Conservation (phyloP, 2,113 vertebrate species). For the Onychorhynchus coronatus region DNA sequence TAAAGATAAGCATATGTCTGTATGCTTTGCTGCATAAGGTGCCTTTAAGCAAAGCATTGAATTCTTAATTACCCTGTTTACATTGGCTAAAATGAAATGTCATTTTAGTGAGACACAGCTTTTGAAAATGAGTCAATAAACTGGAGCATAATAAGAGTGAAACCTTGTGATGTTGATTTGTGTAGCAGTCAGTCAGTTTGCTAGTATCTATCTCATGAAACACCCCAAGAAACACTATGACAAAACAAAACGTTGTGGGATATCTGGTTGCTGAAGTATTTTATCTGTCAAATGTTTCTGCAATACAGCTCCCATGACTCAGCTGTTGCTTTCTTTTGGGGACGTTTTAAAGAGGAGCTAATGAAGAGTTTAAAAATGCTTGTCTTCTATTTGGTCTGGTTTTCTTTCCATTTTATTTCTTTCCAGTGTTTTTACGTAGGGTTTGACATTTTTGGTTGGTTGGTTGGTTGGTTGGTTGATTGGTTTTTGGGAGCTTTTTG, state of each 20-base stretch:
- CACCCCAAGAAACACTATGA: not conserved
- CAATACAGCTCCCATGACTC: not conserved
- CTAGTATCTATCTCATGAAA: not conserved
- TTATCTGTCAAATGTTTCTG: not conserved
- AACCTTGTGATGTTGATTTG: not conserved
- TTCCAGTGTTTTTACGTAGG: not conserved
- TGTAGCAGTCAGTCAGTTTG: not conserved
- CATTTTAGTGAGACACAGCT: not conserved
- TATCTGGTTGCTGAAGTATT: not conserved
- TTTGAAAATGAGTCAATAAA: not conserved
- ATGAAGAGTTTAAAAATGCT: not conserved
- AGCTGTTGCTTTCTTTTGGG: not conserved
- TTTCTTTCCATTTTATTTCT: not conserved
- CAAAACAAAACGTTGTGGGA: not conserved
- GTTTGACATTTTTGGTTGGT: not conserved
- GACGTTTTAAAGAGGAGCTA: not conserved
- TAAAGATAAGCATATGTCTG: not conserved
- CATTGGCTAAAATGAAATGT: not conserved
- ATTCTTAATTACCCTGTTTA: not conserved
- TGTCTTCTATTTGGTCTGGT: not conserved
- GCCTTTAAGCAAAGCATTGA: not conserved
- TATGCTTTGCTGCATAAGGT: not conserved
- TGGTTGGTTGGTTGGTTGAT: not conserved
- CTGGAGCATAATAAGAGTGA: not conserved
- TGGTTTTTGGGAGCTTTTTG: rapidly evolving